A percentile compares a stretch with the other conserved stretches of the same genome.
These are phyloP conservation scores for Cricetomys ansorgei DNA, from an alignment of 2,113 vertebrate species.

Conservation along the genomic window DNA sequence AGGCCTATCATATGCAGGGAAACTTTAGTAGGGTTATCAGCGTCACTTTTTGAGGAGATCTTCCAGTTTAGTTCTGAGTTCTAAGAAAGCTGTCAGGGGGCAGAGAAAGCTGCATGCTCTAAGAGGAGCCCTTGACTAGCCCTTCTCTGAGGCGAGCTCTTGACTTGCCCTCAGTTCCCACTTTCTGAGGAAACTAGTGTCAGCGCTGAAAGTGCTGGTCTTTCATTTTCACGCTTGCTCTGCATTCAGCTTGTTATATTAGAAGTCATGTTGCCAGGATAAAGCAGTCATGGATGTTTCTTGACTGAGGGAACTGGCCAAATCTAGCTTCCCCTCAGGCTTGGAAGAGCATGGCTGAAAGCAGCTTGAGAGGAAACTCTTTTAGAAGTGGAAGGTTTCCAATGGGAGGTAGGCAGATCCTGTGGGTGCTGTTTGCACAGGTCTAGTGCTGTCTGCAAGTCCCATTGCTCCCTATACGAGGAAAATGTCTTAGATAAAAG, in stretches of 20 bases:
- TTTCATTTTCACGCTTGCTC: background rate
- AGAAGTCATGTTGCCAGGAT: background rate
- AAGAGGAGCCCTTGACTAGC: too few species aligned
- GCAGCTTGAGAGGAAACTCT: background rate
- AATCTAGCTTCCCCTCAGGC: too few species aligned
- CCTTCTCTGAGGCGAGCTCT: fast-evolving
- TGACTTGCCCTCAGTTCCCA: background rate
- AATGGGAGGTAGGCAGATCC: background rate
- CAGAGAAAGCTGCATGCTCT: background rate
- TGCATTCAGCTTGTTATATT: background rate
- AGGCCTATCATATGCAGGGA: background rate
- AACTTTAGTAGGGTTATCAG: background rate
- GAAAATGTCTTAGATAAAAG: background rate
- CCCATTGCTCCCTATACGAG: background rate
- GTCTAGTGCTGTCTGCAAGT: fast-evolving
- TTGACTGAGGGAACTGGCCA: background rate
- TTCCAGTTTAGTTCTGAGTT: background rate
- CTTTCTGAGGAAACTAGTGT: background rate
- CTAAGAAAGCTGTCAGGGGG: background rate
- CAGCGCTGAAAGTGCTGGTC: too few species aligned
- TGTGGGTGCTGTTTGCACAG: too few species aligned
- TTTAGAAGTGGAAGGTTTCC: background rate
- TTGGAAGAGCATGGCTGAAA: background rate
- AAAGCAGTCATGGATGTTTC: background rate
- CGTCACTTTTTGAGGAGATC: background rate